phyloP scores from a whole-genome alignment of 1,140 invertebrate species.

The Camponotus pennsylvanicus region DNA sequence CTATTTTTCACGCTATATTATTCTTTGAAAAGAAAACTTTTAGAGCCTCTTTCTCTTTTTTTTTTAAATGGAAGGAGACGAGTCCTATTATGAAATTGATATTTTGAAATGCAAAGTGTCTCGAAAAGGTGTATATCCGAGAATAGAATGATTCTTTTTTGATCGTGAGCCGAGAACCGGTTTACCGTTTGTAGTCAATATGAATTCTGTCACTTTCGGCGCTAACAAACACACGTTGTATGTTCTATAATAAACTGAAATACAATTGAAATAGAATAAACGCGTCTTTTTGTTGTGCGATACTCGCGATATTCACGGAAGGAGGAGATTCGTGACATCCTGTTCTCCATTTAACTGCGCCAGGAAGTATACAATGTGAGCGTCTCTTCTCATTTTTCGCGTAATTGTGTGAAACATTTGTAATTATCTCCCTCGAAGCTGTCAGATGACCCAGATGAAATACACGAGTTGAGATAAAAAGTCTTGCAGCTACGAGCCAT shows the following conservation, averaged over 20 bases:
- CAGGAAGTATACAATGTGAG: conserved; percentile 22
- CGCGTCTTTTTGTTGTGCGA: neutral
- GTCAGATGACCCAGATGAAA: neutral
- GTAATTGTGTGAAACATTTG: conserved; percentile 20
- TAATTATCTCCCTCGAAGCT: neutral
- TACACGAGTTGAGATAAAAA: neutral
- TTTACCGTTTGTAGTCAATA: conserved; percentile 9
- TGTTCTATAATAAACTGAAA: neutral
- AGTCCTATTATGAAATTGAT: neutral
- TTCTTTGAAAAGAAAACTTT: neutral
- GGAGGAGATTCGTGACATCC: conserved; percentile 1
- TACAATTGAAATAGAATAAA: conserved; percentile 2
- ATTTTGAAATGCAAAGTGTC: conserved; percentile 42
- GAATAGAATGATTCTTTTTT: conserved; percentile 38
- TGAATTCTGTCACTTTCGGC: conserved; percentile 29
- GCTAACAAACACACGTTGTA: neutral
- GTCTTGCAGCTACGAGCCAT: neutral
- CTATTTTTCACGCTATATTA: neutral
- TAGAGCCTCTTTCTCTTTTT: neutral
- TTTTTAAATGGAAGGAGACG: neutral
- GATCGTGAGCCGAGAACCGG: conserved; percentile 38
- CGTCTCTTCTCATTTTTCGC: conserved; percentile 33
- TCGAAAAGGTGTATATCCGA: conserved; percentile 16
- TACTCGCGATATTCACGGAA: neutral
- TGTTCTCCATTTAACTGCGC: conserved; percentile 28